Evolutionary conservation across 1,140 invertebrate species (phyloP).

Genomic region (Idris sp.): DNA sequence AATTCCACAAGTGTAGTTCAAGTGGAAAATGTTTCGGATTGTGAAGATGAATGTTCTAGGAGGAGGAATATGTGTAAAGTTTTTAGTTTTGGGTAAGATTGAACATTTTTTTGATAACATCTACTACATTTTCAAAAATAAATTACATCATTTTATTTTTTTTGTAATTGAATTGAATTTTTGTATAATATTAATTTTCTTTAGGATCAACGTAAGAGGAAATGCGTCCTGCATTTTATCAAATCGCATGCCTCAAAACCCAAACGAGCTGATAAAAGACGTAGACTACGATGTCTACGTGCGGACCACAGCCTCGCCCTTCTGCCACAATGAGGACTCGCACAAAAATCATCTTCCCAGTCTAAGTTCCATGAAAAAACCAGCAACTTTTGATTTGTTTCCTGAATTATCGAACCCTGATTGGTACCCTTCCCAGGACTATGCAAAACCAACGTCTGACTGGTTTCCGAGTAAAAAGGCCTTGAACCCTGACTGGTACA

Average conservation of each 20-base stretch:
- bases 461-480: conserved; percentile 5
- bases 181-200: too few relatives aligned
- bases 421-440: not conserved
- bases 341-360: conserved; percentile 9
- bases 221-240: conserved; percentile 82
- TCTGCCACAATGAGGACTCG: conserved; percentile 62
- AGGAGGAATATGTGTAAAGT: conserved; percentile 65
- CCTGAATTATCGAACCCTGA: too few relatives aligned
- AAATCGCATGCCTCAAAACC: conserved; percentile 69
- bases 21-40: conserved; percentile 67
- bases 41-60: conserved; percentile 70
- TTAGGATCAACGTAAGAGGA: conserved; percentile 80
- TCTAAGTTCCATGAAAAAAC: not conserved
- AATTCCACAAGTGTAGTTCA: conserved; percentile 60
- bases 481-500: conserved; percentile 9
- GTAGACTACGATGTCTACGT: conserved; percentile 82
- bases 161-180: too few relatives aligned
- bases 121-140: too few relatives aligned
- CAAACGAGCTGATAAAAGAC: conserved; percentile 75
- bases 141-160: too few relatives aligned
- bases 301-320: conserved; percentile 59
- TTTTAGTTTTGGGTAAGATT: conserved; percentile 73
- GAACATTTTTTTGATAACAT: too few relatives aligned
- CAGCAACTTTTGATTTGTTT: too few relatives aligned
- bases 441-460: not conserved